Percentiles rank a stretch among this genome's conserved stretches.
phyloP scores from a whole-genome alignment of 2,888 invertebrate species.

The Drosophila sordidula region DNA sequence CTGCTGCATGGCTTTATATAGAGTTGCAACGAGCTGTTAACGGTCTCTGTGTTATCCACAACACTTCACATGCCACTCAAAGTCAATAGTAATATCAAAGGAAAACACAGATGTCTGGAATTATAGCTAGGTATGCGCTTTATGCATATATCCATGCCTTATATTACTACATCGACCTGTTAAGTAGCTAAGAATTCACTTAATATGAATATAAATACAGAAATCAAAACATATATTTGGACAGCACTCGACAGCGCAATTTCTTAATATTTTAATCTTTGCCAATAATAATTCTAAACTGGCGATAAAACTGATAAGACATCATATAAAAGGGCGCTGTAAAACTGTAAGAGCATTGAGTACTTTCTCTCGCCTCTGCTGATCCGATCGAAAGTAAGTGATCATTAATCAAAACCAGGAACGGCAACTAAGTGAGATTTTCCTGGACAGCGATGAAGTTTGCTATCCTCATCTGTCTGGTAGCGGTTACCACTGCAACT shows the following conservation, averaged over 20 bases:
- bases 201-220: neutral
- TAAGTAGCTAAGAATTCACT: conserved; percentile 24
- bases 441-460: conserved; percentile 20
- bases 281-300: neutral
- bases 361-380: conserved; percentile 9
- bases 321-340: conserved; percentile 44
- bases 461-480: conserved; percentile 23
- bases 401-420: neutral
- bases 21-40: neutral
- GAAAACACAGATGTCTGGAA: neutral
- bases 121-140: neutral
- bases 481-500: conserved; percentile 1
- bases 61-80: neutral
- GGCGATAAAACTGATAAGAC: conserved; percentile 9
- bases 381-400: conserved; percentile 27
- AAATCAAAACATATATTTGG: conserved; percentile 16
- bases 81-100: conserved; percentile 4
- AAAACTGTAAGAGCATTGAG: neutral
- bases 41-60: neutral
- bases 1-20: conserved; percentile 25
- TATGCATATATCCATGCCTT: neutral
- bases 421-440: neutral
- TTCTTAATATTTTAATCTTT: conserved; percentile 11
- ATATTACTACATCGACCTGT: conserved; percentile 10
- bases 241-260: conserved; percentile 22